Conservation (phyloP, 2,888 invertebrate genomes). For the Dascillus cervinus region DNA sequence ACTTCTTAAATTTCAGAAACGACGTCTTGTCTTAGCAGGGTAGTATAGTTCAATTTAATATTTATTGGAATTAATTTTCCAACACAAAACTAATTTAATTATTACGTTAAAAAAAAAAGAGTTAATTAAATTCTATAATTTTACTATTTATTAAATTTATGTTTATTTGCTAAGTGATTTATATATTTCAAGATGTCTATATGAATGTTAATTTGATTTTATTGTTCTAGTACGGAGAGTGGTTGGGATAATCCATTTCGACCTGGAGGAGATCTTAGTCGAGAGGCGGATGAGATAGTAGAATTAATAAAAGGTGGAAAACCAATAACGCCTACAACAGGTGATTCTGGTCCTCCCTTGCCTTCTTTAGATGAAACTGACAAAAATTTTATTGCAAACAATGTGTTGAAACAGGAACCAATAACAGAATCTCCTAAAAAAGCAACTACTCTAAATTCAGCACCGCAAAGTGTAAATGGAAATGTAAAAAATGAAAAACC, state of each 20-base stretch:
- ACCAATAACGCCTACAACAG: constrained; percentile 70
- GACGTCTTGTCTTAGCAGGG: too few relatives aligned
- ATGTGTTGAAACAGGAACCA: constrained; percentile 22
- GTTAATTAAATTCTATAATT: too few relatives aligned
- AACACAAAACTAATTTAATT: background rate
- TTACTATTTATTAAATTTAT: too few relatives aligned
- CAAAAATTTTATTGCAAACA: constrained; percentile 17
- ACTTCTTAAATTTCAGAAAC: too few relatives aligned
- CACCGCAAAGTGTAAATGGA: constrained; percentile 33
- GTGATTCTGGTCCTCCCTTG: constrained; percentile 47
- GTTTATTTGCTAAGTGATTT: background rate
- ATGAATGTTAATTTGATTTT: constrained; percentile 3
- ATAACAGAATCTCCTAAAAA: constrained; percentile 40
- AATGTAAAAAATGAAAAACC: constrained; percentile 38
- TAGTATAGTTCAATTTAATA: too few relatives aligned
- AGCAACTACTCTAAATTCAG: constrained; percentile 15
- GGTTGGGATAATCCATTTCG: constrained; percentile 98
- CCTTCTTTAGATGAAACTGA: constrained; percentile 48
- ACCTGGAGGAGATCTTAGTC: constrained; percentile 89
- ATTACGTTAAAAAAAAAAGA: background rate
- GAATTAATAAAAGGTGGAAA: constrained; percentile 88
- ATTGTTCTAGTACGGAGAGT: constrained; percentile 75
- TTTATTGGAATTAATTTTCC: too few relatives aligned
- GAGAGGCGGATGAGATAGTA: constrained; percentile 93
- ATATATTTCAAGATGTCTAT: constrained; percentile 4